Conservation (phyloP, 1,140 invertebrate species). For the Drosophila asahinai region DNA sequence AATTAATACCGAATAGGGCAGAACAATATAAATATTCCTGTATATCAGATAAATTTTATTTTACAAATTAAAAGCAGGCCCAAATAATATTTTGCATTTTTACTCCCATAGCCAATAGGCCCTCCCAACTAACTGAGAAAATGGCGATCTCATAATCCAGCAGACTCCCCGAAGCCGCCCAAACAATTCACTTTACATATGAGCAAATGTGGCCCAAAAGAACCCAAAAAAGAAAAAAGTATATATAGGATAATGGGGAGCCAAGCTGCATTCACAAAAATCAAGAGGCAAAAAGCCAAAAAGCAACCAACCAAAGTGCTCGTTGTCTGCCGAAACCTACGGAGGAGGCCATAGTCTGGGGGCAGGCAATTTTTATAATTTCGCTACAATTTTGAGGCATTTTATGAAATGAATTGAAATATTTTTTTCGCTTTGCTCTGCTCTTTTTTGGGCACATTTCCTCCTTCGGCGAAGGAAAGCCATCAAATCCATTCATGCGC, state of each 20-base stretch:
- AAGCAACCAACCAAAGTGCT: conserved; percentile 68
- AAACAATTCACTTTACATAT: conserved; percentile 82
- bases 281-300: conserved; percentile 57
- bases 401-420: conserved; percentile 84
- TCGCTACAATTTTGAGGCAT: conserved; percentile 83
- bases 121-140: conserved; percentile 1
- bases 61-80: neutral
- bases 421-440: conserved; percentile 40
- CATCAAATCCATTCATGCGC: conserved; percentile 83
- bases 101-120: neutral
- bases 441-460: conserved; percentile 57
- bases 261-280: conserved; percentile 53
- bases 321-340: conserved; percentile 44
- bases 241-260: conserved; percentile 13
- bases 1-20: neutral
- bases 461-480: conserved; percentile 63
- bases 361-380: conserved; percentile 80
- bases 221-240: conserved; percentile 36
- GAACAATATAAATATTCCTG: neutral
- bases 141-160: conserved; percentile 54
- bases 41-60: neutral
- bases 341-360: conserved; percentile 29
- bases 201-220: conserved; percentile 70
- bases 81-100: neutral
- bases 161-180: conserved; percentile 27